Evolutionary conservation across 2,888 invertebrate species (phyloP).

Genomic region (Erebia aethiops): DNA sequence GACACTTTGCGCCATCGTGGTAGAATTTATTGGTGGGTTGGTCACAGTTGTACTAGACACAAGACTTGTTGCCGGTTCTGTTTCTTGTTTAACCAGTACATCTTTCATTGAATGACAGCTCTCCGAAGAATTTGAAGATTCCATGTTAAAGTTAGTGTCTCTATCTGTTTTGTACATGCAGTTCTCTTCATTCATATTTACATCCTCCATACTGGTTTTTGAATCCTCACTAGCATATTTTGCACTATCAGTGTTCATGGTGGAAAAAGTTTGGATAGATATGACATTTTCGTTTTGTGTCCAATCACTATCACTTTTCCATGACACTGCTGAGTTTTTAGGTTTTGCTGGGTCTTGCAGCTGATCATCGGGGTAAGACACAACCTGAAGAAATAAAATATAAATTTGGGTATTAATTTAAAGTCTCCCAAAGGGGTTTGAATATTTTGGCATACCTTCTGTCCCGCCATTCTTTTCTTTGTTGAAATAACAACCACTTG

Average conservation of each 20-base stretch:
- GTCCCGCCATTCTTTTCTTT: no score
- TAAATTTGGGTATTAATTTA: not conserved
- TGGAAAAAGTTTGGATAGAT: conserved; percentile 67
- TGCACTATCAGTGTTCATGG: conserved; percentile 61
- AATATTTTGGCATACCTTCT: no score
- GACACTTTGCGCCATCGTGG: conserved; percentile 59
- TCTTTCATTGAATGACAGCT: conserved; percentile 78
- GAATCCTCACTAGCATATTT: conserved; percentile 78
- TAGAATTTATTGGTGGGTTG: conserved; percentile 61
- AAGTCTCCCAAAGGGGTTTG: no score
- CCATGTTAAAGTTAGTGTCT: conserved; percentile 77
- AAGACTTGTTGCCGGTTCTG: conserved; percentile 57
- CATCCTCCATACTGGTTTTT: conserved; percentile 76
- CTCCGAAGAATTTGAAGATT: conserved; percentile 77
- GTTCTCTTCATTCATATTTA: conserved; percentile 75
- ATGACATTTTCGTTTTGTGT: conserved; percentile 67
- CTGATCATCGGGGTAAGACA: conserved; percentile 74
- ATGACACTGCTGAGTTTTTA: conserved; percentile 72
- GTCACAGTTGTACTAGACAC: conserved; percentile 62
- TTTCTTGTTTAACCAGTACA: conserved; percentile 63
- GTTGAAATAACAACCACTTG: no score
- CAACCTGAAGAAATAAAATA: conserved; percentile 56
- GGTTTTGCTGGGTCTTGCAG: conserved; percentile 76
- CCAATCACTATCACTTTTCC: conserved; percentile 75
- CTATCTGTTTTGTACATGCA: conserved; percentile 77